Conservation (phyloP, 1,140 invertebrate species). For the Zaprionus ornatus region DNA sequence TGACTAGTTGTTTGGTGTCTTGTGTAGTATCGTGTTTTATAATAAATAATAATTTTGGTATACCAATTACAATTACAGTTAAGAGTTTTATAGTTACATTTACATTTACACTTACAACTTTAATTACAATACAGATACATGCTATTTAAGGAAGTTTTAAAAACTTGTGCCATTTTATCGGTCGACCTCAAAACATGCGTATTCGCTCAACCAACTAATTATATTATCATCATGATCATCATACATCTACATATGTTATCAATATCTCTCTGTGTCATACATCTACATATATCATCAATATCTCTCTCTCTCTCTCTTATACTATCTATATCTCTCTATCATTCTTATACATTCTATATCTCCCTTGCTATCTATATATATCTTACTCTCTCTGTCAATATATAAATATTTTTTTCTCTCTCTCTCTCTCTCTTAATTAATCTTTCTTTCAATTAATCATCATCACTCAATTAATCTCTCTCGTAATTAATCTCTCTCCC, state of each 20-base stretch:
- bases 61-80: slow-evolving; percentile 24
- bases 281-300: neutral
- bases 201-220: neutral
- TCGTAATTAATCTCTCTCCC: neutral
- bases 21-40: slow-evolving; percentile 10
- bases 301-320: neutral
- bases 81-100: neutral
- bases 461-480: neutral
- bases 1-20: slow-evolving; percentile 18
- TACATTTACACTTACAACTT: slow-evolving; percentile 8
- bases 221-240: too few species aligned
- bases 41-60: slow-evolving; percentile 40
- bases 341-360: neutral
- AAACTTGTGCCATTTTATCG: slow-evolving; percentile 53
- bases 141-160: slow-evolving; percentile 56
- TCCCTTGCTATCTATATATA: neutral
- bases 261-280: neutral
- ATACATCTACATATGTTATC: neutral
- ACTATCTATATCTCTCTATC: neutral
- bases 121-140: slow-evolving; percentile 21
- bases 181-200: neutral
- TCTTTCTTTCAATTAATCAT: neutral
- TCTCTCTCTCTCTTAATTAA: neutral
- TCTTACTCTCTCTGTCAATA: neutral
- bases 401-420: neutral